Percentiles rank a stretch among this genome's conserved stretches.
Conservation (phyloP, 2,113 vertebrate genomes). For the Callithrix jacchus region DNA sequence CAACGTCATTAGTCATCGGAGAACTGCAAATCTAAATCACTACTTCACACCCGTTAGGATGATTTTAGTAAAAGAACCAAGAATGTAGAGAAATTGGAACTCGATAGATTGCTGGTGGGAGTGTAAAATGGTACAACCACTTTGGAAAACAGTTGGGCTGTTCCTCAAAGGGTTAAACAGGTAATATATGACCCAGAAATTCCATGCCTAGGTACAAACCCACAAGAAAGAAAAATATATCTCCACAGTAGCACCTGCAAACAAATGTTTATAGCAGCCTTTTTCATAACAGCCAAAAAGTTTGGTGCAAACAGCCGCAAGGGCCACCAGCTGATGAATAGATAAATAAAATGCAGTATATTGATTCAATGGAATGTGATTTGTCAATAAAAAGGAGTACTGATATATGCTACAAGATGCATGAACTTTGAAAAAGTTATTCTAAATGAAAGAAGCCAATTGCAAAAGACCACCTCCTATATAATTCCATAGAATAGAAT, state of each 20-base stretch:
- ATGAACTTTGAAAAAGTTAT: background rate
- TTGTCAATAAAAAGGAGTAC: background rate
- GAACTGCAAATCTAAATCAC: background rate
- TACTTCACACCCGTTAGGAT: background rate
- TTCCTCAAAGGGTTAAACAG: background rate
- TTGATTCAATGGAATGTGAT: background rate
- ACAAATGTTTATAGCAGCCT: background rate
- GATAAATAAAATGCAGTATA: background rate
- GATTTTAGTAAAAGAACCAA: background rate
- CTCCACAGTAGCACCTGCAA: background rate
- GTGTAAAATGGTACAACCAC: background rate
- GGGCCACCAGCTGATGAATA: background rate
- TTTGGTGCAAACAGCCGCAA: background rate
- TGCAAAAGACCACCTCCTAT: background rate
- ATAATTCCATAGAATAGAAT: background rate
- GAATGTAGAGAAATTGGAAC: background rate
- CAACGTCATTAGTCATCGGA: background rate
- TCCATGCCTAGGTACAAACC: background rate
- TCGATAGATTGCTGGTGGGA: background rate
- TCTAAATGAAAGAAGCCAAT: background rate
- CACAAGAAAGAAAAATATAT: background rate
- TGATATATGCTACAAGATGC: background rate
- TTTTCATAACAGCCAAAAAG: background rate
- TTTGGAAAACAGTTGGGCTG: background rate
- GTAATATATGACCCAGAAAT: background rate